Evolutionary conservation across 2,888 invertebrate genomes (phyloP).

Genomic region (Xestia c-nigrum): DNA sequence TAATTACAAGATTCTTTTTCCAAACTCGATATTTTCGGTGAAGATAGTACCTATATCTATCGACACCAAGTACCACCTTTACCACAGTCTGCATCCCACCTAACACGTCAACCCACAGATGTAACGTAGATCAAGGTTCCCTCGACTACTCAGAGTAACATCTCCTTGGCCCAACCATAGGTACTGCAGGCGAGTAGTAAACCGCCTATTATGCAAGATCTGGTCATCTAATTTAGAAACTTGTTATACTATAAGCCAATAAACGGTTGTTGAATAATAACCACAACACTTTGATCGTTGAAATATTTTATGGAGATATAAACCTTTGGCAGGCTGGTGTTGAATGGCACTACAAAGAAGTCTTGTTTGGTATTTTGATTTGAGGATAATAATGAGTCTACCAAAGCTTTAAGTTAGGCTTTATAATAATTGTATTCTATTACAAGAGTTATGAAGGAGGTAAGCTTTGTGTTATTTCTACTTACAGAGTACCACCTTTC

Average conservation of each 20-base stretch:
- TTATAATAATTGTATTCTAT: background rate
- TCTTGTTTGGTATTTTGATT: background rate
- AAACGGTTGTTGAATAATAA: constrained; percentile 45
- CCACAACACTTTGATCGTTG: constrained; percentile 20
- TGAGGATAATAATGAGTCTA: background rate
- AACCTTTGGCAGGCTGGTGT: constrained; percentile 1
- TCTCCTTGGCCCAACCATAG: constrained; percentile 54
- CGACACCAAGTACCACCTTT: background rate
- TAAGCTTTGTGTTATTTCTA: background rate
- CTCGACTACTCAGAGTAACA: constrained; percentile 30
- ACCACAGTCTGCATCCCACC: constrained; percentile 29
- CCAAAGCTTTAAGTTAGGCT: background rate
- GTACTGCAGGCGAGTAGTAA: constrained; percentile 30
- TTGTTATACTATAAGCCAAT: constrained; percentile 33
- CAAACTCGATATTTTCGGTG: background rate
- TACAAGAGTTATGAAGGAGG: background rate
- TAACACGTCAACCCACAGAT: constrained; percentile 34
- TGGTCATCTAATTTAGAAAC: constrained; percentile 59
- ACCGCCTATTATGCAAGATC: constrained; percentile 49
- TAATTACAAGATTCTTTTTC: background rate
- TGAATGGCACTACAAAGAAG: constrained; percentile 26
- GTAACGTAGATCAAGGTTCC: constrained; percentile 48
- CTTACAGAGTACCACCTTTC: background rate
- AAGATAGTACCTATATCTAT: background rate
- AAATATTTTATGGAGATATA: constrained; percentile 28